A percentile compares a stretch with the other conserved stretches of the same genome.
phyloP scores from a whole-genome alignment of 2,797 vertebrate species.

The Hydrolagus colliei region DNA sequence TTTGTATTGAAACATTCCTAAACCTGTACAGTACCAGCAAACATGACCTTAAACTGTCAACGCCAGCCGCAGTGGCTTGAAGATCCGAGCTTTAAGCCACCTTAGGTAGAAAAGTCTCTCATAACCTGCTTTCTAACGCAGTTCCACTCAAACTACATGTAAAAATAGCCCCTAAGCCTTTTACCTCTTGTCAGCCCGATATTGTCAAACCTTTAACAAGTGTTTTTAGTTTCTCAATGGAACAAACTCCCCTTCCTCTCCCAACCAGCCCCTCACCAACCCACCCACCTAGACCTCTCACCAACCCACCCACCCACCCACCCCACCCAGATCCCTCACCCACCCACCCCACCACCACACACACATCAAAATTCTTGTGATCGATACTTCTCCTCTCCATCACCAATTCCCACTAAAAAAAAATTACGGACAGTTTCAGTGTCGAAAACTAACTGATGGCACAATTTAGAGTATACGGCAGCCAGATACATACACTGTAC shows the following conservation, averaged over 20 bases:
- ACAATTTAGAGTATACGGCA: not conserved
- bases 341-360: not conserved
- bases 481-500: too few relatives aligned
- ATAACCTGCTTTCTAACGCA: not conserved
- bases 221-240: not conserved
- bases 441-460: not conserved
- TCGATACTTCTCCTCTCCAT: too few relatives aligned
- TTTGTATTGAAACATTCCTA: too few relatives aligned
- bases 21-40: not conserved
- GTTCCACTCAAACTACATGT: not conserved
- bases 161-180: too few relatives aligned
- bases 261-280: too few relatives aligned
- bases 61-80: not conserved
- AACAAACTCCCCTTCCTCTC: too few relatives aligned
- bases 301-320: too few relatives aligned
- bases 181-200: not conserved
- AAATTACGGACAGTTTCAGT: not conserved
- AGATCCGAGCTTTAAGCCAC: not conserved
- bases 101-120: not conserved
- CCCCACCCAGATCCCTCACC: too few relatives aligned
- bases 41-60: not conserved
- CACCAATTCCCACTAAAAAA: too few relatives aligned
- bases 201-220: not conserved
- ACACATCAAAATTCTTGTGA: too few relatives aligned
- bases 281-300: too few relatives aligned